Percentiles rank a stretch among this genome's conserved stretches.
These are phyloP conservation scores for Acleris sparsana DNA, from an alignment of 2,888 invertebrate species.

Conservation along the genomic window DNA sequence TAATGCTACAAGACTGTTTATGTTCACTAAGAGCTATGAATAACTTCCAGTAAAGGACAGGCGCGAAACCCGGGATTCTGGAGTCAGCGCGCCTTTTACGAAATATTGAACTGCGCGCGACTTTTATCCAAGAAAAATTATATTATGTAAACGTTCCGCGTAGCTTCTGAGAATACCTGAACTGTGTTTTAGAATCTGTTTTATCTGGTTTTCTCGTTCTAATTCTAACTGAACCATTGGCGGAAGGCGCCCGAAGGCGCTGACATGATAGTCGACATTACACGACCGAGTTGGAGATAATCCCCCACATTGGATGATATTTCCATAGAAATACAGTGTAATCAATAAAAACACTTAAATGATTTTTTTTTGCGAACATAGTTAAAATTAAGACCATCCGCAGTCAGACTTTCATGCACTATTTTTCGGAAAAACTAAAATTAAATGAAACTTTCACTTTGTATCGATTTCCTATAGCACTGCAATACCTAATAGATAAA, in stretches of 20 bases:
- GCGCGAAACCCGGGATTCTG: conserved; percentile 62
- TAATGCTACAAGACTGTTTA: conserved; percentile 63
- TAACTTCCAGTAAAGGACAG: conserved; percentile 76
- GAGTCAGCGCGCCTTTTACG: conserved; percentile 59
- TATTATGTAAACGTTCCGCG: conserved; percentile 7
- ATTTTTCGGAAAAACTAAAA: conserved; percentile 50
- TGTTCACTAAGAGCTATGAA: conserved; percentile 68
- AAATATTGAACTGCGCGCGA: conserved; percentile 42
- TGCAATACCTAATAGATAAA: conserved; percentile 43
- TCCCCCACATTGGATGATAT: conserved; percentile 55
- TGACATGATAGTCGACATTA: conserved; percentile 20
- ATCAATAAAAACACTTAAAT: conserved; percentile 69
- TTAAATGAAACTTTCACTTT: conserved; percentile 46
- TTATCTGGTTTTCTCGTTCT: conserved; percentile 63
- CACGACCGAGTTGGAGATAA: conserved; percentile 48
- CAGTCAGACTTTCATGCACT: conserved; percentile 52
- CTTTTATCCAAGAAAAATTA: conserved; percentile 1
- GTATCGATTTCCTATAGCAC: conserved; percentile 39
- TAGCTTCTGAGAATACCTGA: conserved; percentile 40
- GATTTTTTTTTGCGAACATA: conserved; percentile 59
- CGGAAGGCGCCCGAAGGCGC: conserved; percentile 65
- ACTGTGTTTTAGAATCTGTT: conserved; percentile 57
- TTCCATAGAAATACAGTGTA: conserved; percentile 73
- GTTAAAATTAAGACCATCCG: conserved; percentile 53
- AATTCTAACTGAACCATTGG: conserved; percentile 76